These are phyloP conservation scores for Watsonalla cultraria DNA, from an alignment of 2,888 invertebrate genomes.

Conservation along the genomic window DNA sequence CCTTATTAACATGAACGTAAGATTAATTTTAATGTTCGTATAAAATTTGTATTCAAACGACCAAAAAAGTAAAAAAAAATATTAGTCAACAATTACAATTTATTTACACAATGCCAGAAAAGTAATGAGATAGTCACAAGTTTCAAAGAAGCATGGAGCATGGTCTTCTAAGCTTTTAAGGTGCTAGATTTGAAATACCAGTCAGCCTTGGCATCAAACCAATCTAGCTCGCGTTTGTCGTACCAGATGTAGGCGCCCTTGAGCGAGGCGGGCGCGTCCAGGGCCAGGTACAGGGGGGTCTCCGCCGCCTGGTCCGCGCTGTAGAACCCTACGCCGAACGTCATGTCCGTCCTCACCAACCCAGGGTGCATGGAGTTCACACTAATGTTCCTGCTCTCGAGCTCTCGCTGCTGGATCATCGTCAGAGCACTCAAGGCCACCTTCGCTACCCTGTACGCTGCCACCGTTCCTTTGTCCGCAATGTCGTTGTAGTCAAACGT, in stretches of 20 bases:
- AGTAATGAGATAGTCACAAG: no score
- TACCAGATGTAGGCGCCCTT: slow-evolving; percentile 83
- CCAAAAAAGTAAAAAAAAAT: no score
- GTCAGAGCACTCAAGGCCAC: slow-evolving; percentile 84
- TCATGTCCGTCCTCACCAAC: slow-evolving; percentile 88
- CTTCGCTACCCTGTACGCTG: slow-evolving; percentile 84
- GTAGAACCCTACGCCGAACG: slow-evolving; percentile 77
- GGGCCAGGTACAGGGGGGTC: slow-evolving; percentile 75
- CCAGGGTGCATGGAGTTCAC: slow-evolving; percentile 85
- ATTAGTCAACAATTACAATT: no score
- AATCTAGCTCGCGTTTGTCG: slow-evolving; percentile 75
- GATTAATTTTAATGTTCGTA: no score
- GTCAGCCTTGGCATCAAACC: slow-evolving; percentile 62
- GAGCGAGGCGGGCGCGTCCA: slow-evolving; percentile 69
- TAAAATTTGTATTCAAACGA: no score
- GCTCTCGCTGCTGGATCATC: slow-evolving; percentile 80
- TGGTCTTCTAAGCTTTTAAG: slow-evolving; percentile 9
- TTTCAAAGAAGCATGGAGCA: background rate
- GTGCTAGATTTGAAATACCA: slow-evolving; percentile 46
- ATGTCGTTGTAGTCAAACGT: slow-evolving; percentile 43
- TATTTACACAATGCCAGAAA: no score
- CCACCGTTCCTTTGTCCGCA: slow-evolving; percentile 73
- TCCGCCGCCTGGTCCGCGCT: slow-evolving; percentile 77
- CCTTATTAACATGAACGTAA: no score
- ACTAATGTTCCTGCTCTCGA: slow-evolving; percentile 76